These are phyloP conservation scores for Pentamera pediparva DNA, from an alignment of 53 echinoderm and acorn worm species.

Conservation along the genomic window DNA sequence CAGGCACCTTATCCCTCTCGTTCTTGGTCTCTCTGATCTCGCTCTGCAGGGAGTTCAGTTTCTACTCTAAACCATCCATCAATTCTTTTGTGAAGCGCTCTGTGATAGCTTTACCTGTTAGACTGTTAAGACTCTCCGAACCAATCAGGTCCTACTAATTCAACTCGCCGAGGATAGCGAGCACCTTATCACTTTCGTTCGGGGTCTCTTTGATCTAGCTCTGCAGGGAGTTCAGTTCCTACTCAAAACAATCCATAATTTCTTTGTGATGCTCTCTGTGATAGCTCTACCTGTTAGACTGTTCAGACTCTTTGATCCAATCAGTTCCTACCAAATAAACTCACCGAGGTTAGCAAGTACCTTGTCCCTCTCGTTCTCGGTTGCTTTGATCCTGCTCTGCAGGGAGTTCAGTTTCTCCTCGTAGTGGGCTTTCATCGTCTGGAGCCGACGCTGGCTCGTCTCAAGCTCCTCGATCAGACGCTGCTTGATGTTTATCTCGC, in stretches of 20 bases:
- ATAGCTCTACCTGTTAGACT: no score
- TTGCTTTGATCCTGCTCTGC: conserved; percentile 78
- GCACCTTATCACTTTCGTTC: conserved; percentile 72
- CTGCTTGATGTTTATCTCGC: conserved; percentile 97
- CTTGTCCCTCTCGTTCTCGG: conserved; percentile 82
- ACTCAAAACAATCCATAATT: conserved; percentile 76
- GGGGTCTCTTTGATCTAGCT: conserved; percentile 82
- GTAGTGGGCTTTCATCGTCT: conserved; percentile 86
- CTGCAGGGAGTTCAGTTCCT: conserved; percentile 58
- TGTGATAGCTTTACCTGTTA: no score
- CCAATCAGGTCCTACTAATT: no score
- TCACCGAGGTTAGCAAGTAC: conserved; percentile 77
- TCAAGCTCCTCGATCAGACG: conserved; percentile 88
- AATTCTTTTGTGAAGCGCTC: no score
- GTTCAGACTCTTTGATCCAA: background rate
- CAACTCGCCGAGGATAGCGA: conserved; percentile 59
- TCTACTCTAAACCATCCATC: conserved; percentile 82
- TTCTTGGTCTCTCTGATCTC: conserved; percentile 85
- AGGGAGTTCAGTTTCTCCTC: conserved; percentile 76
- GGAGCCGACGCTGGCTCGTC: conserved; percentile 73
- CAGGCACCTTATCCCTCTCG: conserved; percentile 71
- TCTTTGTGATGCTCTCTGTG: no score
- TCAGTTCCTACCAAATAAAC: conserved; percentile 1
- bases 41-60: conserved; percentile 49
- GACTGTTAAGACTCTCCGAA: no score